Conservation (phyloP, 2,113 vertebrate species). For the Murina feae region DNA sequence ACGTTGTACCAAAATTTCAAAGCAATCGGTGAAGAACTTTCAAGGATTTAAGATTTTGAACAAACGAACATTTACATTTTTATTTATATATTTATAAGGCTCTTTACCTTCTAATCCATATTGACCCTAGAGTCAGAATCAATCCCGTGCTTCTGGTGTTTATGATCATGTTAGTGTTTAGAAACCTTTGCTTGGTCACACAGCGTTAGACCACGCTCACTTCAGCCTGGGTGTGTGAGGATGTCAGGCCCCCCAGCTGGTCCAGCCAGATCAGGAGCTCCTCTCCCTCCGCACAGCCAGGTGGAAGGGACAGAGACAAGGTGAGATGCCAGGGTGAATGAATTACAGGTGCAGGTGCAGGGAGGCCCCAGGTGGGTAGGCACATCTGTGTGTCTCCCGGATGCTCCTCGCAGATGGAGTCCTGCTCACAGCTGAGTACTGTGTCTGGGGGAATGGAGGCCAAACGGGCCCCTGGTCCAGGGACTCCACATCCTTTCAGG, state of each 20-base stretch:
- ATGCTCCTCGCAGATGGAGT: no score
- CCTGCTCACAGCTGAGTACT: background rate
- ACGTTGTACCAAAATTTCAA: no score
- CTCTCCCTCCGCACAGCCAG: background rate
- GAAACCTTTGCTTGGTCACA: background rate
- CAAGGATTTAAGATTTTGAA: no score
- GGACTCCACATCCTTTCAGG: background rate
- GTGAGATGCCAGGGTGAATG: background rate
- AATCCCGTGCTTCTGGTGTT: background rate
- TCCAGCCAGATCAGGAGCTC: background rate
- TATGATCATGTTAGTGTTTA: background rate
- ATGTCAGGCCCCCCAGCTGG: background rate
- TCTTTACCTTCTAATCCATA: no score
- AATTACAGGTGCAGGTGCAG: background rate
- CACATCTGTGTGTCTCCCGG: background rate
- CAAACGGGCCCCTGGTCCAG: background rate
- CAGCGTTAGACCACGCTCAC: background rate
- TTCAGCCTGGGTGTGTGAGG: background rate
- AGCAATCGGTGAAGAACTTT: no score
- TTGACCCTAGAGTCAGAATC: background rate
- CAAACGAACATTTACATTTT: no score
- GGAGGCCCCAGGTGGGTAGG: background rate
- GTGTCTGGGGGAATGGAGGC: background rate
- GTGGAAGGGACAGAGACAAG: background rate
- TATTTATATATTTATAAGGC: background rate